Conservation (phyloP, 1,140 invertebrate genomes). For the Diprion similis region DNA sequence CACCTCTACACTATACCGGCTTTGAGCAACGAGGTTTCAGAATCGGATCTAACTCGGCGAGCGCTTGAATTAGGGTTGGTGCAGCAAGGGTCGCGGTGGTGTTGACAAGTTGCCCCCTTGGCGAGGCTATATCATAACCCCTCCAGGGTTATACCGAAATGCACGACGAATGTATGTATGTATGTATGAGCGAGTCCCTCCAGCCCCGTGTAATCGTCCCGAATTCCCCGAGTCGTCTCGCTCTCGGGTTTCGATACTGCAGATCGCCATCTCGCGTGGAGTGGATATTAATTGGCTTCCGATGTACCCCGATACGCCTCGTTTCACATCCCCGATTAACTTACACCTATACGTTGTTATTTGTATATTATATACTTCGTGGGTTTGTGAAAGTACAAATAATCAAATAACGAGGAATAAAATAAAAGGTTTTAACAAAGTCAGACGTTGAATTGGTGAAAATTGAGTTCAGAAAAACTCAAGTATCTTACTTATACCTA, state of each 20-base stretch:
- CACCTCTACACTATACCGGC: too few species aligned
- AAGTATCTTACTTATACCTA: too few species aligned
- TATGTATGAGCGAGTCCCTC: not conserved
- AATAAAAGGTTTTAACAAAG: too few species aligned
- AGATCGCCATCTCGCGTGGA: not conserved
- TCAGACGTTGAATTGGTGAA: too few species aligned
- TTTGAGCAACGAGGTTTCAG: not conserved
- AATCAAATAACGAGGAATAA: too few species aligned
- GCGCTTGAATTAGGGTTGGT: not conserved
- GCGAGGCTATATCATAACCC: not conserved
- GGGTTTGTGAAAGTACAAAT: too few species aligned
- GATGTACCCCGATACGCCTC: not conserved
- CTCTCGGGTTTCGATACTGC: not conserved
- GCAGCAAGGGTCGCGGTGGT: not conserved
- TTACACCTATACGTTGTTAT: too few species aligned
- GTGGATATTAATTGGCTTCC: slow-evolving; percentile 4
- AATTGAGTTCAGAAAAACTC: too few species aligned
- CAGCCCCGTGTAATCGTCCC: not conserved
- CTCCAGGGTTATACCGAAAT: too few species aligned
- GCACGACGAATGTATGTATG: not conserved
- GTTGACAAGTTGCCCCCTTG: not conserved
- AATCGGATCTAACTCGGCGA: not conserved
- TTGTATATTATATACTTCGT: too few species aligned
- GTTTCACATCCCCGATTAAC: not conserved
- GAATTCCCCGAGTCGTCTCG: not conserved